A percentile compares a stretch with the other conserved stretches of the same genome.
phyloP scores from a whole-genome alignment of 2,797 vertebrate species.

The Tarsius wallacei region DNA sequence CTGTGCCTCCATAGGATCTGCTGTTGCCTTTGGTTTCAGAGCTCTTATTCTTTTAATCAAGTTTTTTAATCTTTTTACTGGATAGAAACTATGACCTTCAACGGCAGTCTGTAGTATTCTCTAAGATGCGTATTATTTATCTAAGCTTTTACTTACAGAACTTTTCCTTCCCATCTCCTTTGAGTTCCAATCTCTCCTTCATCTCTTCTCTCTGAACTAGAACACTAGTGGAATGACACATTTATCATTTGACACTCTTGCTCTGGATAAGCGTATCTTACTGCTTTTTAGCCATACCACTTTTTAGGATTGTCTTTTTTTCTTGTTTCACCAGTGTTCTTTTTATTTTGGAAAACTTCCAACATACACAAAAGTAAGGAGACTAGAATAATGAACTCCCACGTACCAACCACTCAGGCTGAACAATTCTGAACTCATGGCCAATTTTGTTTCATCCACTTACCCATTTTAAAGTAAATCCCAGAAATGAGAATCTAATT shows the following conservation, averaged over 20 bases:
- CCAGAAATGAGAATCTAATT: neutral
- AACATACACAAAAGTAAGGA: neutral
- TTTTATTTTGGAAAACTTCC: constrained; percentile 38
- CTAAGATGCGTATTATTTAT: neutral
- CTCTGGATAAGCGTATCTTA: neutral
- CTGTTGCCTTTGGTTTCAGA: constrained; percentile 46
- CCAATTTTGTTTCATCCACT: neutral
- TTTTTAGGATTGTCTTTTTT: neutral
- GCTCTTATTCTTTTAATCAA: constrained; percentile 15
- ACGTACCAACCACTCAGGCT: neutral
- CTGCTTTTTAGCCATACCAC: neutral
- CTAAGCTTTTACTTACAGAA: neutral
- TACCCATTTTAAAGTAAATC: neutral
- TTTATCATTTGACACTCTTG: neutral
- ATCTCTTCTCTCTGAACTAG: neutral
- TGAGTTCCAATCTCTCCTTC: neutral
- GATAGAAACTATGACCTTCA: constrained; percentile 41
- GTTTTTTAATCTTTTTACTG: constrained; percentile 26
- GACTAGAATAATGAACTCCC: neutral
- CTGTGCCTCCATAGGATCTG: constrained; percentile 6
- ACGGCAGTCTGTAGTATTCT: neutral
- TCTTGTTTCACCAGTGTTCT: neutral
- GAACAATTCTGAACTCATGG: neutral
- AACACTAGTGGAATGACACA: neutral
- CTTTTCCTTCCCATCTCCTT: neutral